Evolutionary conservation across 1,140 invertebrate species (phyloP).

Genomic region (Rhizoglyphus robini): DNA sequence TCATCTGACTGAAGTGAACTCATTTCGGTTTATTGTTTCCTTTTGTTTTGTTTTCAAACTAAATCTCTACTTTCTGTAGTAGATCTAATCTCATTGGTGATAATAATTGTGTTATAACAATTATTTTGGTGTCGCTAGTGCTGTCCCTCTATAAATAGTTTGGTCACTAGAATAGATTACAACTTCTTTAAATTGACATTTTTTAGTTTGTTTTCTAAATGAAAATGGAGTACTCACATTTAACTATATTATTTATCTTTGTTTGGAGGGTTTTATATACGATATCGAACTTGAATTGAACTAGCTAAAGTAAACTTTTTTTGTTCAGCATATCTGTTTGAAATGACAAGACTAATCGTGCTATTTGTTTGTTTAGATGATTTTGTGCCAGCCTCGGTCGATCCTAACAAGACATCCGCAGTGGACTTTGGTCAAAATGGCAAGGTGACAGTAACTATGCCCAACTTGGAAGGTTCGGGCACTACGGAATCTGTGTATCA

Average conservation of each 20-base stretch:
- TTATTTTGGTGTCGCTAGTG: too few species aligned
- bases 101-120: too few species aligned
- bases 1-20: too few species aligned
- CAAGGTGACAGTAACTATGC: slow-evolving; percentile 76
- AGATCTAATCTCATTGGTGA: background rate
- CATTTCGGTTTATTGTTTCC: background rate
- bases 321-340: background rate
- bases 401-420: slow-evolving; percentile 70
- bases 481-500: slow-evolving; percentile 81
- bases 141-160: too few species aligned
- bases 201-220: too few species aligned
- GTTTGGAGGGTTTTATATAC: too few species aligned
- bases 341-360: too few species aligned
- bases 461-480: slow-evolving; percentile 70
- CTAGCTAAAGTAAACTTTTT: too few species aligned
- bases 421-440: slow-evolving; percentile 74
- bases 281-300: too few species aligned
- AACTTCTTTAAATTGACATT: too few species aligned
- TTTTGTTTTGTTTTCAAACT: background rate
- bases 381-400: slow-evolving; percentile 91
- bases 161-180: too few species aligned
- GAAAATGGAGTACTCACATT: background rate
- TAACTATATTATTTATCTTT: slow-evolving; percentile 17
- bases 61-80: background rate
- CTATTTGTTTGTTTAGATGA: too few species aligned